Conservation (phyloP, 1,140 invertebrate species). For the Lycorma delicatula region DNA sequence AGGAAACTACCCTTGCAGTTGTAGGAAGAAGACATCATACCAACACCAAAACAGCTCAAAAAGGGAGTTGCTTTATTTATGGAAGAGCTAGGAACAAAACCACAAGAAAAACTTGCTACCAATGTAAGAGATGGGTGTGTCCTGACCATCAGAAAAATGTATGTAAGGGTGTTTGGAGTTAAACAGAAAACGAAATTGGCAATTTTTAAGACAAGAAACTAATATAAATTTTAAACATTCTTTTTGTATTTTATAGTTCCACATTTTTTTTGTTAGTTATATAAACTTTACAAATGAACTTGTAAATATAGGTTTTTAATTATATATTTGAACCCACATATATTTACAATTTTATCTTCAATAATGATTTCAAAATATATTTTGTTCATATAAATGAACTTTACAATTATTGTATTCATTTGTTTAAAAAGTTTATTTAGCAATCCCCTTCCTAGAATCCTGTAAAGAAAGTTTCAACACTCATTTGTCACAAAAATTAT, state of each 20-base stretch:
- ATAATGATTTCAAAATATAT: not conserved
- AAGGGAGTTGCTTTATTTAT: not conserved
- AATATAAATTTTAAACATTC: not conserved
- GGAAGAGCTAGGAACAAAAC: conserved; percentile 8
- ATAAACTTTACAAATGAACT: not conserved
- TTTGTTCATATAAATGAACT: not conserved
- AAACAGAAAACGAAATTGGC: not conserved
- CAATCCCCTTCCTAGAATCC: too few species aligned
- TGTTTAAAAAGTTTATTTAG: too few species aligned
- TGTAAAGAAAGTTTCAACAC: too few species aligned
- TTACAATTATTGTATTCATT: too few species aligned
- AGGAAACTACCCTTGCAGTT: not conserved
- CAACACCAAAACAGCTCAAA: not conserved
- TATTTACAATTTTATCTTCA: not conserved
- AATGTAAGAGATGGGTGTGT: conserved; percentile 1
- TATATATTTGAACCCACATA: not conserved
- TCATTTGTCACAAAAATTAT: too few species aligned
- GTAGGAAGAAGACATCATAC: not conserved
- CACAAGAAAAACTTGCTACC: not conserved
- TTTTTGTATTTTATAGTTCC: not conserved
- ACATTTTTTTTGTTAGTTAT: too few species aligned
- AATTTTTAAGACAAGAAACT: not conserved
- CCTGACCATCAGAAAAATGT: not conserved
- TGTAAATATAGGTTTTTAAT: not conserved
- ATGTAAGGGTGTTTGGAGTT: not conserved